Evolutionary conservation across 2,113 vertebrate species (phyloP).

Genomic region (Agapornis roseicollis): DNA sequence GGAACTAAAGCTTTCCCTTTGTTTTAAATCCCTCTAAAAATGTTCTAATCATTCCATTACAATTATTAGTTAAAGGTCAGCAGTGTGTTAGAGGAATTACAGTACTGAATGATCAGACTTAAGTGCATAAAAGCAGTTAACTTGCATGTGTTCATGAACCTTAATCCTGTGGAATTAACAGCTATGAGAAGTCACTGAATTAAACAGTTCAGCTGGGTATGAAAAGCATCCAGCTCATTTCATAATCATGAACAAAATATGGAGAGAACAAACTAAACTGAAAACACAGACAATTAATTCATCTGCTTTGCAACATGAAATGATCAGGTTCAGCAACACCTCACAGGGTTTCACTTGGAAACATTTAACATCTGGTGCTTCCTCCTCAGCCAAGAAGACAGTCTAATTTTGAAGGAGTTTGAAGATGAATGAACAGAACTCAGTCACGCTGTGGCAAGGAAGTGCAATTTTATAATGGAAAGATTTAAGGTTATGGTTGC

Average conservation of each 20-base stretch:
- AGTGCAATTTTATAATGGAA: not conserved
- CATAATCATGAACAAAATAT: not conserved
- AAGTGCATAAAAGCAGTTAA: not conserved
- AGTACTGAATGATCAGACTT: not conserved
- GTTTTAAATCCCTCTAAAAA: not conserved
- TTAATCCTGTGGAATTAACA: not conserved
- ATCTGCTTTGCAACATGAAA: not conserved
- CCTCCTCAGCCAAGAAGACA: not conserved
- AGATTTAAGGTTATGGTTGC: conserved; percentile 52
- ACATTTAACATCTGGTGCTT: not conserved
- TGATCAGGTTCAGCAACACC: not conserved
- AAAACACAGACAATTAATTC: not conserved
- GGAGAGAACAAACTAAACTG: not conserved
- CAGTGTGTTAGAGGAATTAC: not conserved
- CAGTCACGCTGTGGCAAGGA: not conserved
- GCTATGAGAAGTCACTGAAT: not conserved
- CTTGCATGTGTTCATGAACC: not conserved
- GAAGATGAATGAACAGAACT: conserved; percentile 15
- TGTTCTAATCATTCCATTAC: not conserved
- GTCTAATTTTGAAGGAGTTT: not conserved
- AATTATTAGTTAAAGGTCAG: not conserved
- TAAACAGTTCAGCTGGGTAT: not conserved
- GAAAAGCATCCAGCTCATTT: not conserved
- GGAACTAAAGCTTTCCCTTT: not conserved
- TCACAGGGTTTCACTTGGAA: not conserved